A percentile compares a stretch with the other conserved stretches of the same genome.
phyloP scores from a whole-genome alignment of 1,140 invertebrate genomes.

The Hyles euphorbiae region DNA sequence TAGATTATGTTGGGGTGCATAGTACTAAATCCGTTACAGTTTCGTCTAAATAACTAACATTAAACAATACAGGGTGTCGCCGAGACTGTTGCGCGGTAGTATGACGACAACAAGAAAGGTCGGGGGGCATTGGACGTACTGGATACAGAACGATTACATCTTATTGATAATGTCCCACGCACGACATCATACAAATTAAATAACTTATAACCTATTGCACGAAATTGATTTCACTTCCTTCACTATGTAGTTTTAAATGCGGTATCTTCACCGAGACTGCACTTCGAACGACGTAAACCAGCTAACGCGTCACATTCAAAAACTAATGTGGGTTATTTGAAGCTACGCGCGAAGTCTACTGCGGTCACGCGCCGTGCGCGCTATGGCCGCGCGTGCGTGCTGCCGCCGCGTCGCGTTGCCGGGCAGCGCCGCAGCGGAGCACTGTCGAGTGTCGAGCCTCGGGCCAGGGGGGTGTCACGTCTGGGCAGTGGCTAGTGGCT shows the following conservation, averaged over 20 bases:
- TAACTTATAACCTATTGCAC: constrained; percentile 40
- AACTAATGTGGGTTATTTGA: constrained; percentile 14
- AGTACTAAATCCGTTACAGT: neutral
- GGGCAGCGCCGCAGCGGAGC: neutral
- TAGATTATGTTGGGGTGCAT: neutral
- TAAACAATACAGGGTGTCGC: constrained; percentile 8
- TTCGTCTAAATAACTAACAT: neutral
- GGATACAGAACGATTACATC: constrained; percentile 5
- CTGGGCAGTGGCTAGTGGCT: constrained; percentile 3
- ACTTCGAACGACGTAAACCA: constrained; percentile 8
- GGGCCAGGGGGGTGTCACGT: constrained; percentile 1
- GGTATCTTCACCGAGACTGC: constrained; percentile 23
- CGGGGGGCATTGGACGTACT: constrained; percentile 15
- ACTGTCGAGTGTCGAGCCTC: neutral
- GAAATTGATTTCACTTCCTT: constrained; percentile 29
- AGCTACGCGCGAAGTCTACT: constrained; percentile 15
- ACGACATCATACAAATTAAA: constrained; percentile 51
- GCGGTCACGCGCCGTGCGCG: neutral
- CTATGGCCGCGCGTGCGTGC: neutral
- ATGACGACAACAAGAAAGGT: constrained; percentile 15
- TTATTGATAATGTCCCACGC: constrained; percentile 15
- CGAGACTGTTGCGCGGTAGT: constrained; percentile 56
- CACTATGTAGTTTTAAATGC: constrained; percentile 39
- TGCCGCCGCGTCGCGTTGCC: neutral
- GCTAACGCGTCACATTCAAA: constrained; percentile 7